Evolutionary conservation across 1,140 invertebrate genomes (phyloP).

Genomic region (Aphelenchoides fujianensis): DNA sequence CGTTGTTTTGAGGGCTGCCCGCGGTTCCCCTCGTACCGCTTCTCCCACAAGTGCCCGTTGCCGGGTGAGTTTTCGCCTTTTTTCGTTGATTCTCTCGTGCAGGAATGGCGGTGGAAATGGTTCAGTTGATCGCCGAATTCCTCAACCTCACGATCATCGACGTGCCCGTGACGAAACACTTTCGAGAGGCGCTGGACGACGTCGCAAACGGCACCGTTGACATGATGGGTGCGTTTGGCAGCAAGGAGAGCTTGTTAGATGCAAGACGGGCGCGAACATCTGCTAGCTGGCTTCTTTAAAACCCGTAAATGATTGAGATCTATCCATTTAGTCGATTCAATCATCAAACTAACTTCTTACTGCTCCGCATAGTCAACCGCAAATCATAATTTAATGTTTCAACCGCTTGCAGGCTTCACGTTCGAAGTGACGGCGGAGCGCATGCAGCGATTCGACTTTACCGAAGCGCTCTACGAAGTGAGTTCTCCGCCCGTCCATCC

Average conservation of each 20-base stretch:
- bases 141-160: background rate
- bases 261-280: too few species aligned
- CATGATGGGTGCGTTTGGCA: background rate
- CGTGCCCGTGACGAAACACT: too few species aligned
- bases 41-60: background rate
- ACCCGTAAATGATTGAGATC: too few species aligned
- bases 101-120: background rate
- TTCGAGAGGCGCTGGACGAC: too few species aligned
- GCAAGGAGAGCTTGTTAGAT: too few species aligned
- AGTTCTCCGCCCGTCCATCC: background rate
- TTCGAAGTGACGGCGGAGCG: background rate
- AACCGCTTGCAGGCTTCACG: background rate
- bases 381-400: too few species aligned
- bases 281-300: too few species aligned
- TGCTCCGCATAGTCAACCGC: too few species aligned
- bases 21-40: background rate
- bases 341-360: too few species aligned
- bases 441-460: background rate
- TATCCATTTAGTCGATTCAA: too few species aligned
- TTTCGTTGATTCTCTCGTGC: background rate
- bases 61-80: background rate
- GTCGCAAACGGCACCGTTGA: background rate
- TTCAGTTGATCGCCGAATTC: background rate
- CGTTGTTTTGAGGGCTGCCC: background rate
- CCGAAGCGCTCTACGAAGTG: background rate